phyloP scores from a whole-genome alignment of 2,888 invertebrate species.

The Leptinotarsa tumamoca region DNA sequence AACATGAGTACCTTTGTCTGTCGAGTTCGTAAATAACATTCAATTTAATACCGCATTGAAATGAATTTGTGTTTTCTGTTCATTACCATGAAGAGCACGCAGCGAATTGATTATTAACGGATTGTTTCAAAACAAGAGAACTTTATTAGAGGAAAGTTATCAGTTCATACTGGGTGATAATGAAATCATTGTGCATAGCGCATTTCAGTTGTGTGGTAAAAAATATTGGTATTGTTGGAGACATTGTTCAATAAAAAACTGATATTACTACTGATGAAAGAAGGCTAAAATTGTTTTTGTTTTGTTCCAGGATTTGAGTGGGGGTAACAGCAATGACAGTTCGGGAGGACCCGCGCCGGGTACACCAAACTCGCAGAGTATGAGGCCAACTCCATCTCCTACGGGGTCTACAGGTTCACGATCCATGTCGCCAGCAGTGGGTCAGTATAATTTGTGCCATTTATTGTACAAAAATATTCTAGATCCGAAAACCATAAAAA shows the following conservation, averaged over 20 bases:
- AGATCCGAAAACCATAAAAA: neutral
- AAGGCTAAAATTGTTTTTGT: neutral
- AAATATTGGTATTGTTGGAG: too few species aligned
- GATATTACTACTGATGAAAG: neutral
- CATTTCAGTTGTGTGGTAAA: neutral
- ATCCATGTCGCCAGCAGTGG: slow-evolving; percentile 98
- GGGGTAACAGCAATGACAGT: slow-evolving; percentile 72
- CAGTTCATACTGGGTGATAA: too few species aligned
- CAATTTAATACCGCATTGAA: neutral
- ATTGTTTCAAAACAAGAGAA: too few species aligned
- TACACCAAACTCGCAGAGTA: slow-evolving; percentile 79
- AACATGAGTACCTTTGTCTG: slow-evolving; percentile 14
- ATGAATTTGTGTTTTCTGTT: neutral
- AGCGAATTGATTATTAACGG: neutral
- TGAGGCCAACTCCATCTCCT: slow-evolving; percentile 93
- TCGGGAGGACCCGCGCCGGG: slow-evolving; percentile 77
- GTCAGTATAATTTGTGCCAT: slow-evolving; percentile 69
- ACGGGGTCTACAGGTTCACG: slow-evolving; percentile 94
- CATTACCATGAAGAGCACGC: neutral
- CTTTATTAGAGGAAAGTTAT: neutral
- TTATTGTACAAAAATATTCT: neutral
- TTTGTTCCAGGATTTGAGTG: slow-evolving; percentile 80
- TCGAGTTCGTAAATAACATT: slow-evolving; percentile 6
- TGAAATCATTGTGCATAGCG: too few species aligned
- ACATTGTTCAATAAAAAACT: too few species aligned